A percentile compares a stretch with the other conserved stretches of the same genome.
phyloP scores from a whole-genome alignment of 2,797 vertebrate genomes.

The Microctenopoma stevenorrisi region DNA sequence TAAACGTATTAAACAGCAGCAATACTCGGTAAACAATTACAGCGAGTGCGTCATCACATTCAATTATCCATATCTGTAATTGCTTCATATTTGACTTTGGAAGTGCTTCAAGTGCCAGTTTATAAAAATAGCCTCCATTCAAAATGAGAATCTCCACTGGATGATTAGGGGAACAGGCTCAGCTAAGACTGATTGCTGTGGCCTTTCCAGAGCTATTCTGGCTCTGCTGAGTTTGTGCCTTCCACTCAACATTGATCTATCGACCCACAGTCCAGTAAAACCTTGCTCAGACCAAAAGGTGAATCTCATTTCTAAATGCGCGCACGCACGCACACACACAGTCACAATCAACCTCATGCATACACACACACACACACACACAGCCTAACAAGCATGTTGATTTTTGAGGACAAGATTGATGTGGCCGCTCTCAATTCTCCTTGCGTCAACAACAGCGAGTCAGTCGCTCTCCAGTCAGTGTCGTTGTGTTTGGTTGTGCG shows the following conservation, averaged over 20 bases:
- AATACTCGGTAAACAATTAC: conserved; percentile 6
- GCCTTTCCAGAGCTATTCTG: conserved; percentile 79
- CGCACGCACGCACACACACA: conserved; percentile 18
- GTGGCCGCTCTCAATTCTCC: conserved; percentile 58
- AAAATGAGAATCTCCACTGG: conserved; percentile 65
- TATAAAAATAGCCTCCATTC: conserved; percentile 65
- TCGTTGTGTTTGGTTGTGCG: not conserved
- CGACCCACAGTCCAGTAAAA: conserved; percentile 78
- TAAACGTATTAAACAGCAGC: not conserved
- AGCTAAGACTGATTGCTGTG: conserved; percentile 77
- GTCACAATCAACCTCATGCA: not conserved
- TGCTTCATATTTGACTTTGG: conserved; percentile 61
- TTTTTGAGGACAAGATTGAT: conserved; percentile 81
- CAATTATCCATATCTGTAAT: conserved; percentile 60
- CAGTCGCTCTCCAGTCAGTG: conserved; percentile 4
- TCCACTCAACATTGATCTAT: conserved; percentile 79
- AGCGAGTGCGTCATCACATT: conserved; percentile 40
- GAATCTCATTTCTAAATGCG: conserved; percentile 59
- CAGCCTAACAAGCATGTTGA: conserved; percentile 73
- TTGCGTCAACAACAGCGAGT: conserved; percentile 61
- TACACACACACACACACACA: conserved; percentile 28
- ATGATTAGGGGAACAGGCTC: conserved; percentile 71
- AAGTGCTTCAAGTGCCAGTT: conserved; percentile 55
- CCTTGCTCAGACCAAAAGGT: conserved; percentile 74
- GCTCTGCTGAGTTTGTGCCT: conserved; percentile 79